Base-by-base conservation (phyloP, 2,888 invertebrate genomes). In the Eremobia ochroleuca region DNA sequence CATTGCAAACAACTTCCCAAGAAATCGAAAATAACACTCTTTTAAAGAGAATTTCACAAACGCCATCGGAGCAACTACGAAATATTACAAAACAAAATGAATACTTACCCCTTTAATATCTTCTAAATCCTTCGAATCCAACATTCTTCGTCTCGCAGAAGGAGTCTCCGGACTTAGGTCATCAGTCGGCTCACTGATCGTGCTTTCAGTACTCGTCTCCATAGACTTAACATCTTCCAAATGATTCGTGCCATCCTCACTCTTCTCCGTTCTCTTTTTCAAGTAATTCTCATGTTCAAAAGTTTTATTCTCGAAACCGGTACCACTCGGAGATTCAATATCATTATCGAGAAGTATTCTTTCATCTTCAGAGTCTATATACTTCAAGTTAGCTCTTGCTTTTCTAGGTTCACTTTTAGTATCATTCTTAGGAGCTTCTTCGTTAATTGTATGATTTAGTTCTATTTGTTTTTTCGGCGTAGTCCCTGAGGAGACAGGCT, bases 221-320 rank as follows among this genome's bases (percentile, higher is more conserved):
- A 97, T 97, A 2, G 95, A 95, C 66, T 95, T 96, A 0, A 92
- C 89, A 59, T 92, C 95, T 73, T 96, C 94, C 58, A 93, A 93
- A 46, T 89, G 85, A 76, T 87, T 88, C 4, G 91, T 92, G 79
- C 92, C 91, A 28, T 92, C 92, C 49, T 88, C 95, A 52, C 90
- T 92, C 74, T 95, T 96, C 74, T 97, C 97, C 0, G 94, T 95
- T 49, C 96, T 94, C 79, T 95, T 96, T 91, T 96, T 94, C 73
- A 97, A 89, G 87, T 93, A 95, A 90, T 97, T 96, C 88, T 97
- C 95, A 89, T 97, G 96, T 87, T 97, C 96, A 86, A 97, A 95
- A 0, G 97, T 96, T 85, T 96, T 96, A 71, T 97, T 96, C 79
- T 97, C 96, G 87, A 96, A 97, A 34, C 97, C 97, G 75, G 97